Conservation (phyloP, 2,797 vertebrate species). For the Poecile montanus region DNA sequence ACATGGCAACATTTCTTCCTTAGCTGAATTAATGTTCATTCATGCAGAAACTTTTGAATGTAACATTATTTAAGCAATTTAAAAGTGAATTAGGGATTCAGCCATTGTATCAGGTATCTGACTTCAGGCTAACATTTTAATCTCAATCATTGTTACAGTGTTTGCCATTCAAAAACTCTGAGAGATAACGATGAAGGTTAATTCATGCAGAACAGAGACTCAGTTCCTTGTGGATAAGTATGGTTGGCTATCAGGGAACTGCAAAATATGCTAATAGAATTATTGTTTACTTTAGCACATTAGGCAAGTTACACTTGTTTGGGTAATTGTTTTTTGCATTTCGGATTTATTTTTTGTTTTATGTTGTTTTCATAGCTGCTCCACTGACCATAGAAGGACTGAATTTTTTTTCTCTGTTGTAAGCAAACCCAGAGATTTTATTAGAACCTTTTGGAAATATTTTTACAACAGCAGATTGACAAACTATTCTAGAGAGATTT, state of each 20-base stretch:
- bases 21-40: conserved; percentile 52
- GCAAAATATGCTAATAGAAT: background rate
- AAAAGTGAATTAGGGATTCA: conserved; percentile 62
- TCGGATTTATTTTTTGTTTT: background rate
- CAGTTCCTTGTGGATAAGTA: background rate
- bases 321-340: background rate
- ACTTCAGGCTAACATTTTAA: conserved; percentile 64
- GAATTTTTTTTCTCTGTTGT: background rate
- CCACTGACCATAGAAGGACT: background rate
- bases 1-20: conserved; percentile 46
- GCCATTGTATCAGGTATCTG: conserved; percentile 57
- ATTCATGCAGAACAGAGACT: conserved; percentile 33
- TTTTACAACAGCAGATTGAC: background rate
- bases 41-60: conserved; percentile 53
- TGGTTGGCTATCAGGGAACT: background rate
- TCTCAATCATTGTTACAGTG: conserved; percentile 4
- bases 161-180: conserved; percentile 39
- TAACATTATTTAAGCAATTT: conserved; percentile 63
- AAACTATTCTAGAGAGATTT: background rate
- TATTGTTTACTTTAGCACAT: background rate
- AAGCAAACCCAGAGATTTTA: background rate
- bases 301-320: background rate
- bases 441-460: background rate
- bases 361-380: background rate
- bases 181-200: conserved; percentile 49